Percentiles rank a stretch among this genome's conserved stretches.
Conservation (phyloP, 2,113 vertebrate genomes). For the Rhinoptilus africanus region DNA sequence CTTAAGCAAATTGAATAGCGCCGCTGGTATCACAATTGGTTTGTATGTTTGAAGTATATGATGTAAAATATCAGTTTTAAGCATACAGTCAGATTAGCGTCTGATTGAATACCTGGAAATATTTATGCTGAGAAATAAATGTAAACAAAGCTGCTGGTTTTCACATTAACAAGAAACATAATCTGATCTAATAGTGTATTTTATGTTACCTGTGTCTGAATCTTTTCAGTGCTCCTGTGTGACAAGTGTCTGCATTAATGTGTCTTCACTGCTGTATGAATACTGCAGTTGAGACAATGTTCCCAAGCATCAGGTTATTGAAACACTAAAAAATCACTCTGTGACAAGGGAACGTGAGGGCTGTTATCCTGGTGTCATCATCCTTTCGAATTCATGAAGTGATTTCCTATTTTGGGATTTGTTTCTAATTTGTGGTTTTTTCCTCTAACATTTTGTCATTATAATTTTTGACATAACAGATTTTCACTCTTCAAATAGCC, state of each 20-base stretch:
- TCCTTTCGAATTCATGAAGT: not conserved
- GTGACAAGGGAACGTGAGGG: not conserved
- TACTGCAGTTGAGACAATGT: not conserved
- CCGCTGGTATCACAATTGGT: not conserved
- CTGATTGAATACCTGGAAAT: not conserved
- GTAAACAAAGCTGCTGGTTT: not conserved
- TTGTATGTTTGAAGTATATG: not conserved
- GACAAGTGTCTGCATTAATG: not conserved
- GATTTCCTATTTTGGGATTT: not conserved
- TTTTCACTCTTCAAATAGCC: not conserved
- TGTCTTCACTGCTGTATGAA: not conserved
- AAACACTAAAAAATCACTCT: not conserved
- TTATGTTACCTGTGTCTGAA: not conserved
- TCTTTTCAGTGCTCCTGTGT: not conserved
- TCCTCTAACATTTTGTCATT: not conserved
- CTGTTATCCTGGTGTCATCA: not conserved
- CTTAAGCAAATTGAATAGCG: not conserved
- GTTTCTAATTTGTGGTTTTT: not conserved
- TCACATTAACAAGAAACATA: not conserved
- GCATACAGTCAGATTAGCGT: not conserved
- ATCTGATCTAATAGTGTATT: not conserved
- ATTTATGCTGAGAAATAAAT: not conserved
- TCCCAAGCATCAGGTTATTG: not conserved
- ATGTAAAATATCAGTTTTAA: not conserved
- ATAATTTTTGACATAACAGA: not conserved